Evolutionary conservation across 2,113 vertebrate species (phyloP), one percentile per base, ranked within the genome.

Genomic region (Istiophorus platypterus): DNA sequence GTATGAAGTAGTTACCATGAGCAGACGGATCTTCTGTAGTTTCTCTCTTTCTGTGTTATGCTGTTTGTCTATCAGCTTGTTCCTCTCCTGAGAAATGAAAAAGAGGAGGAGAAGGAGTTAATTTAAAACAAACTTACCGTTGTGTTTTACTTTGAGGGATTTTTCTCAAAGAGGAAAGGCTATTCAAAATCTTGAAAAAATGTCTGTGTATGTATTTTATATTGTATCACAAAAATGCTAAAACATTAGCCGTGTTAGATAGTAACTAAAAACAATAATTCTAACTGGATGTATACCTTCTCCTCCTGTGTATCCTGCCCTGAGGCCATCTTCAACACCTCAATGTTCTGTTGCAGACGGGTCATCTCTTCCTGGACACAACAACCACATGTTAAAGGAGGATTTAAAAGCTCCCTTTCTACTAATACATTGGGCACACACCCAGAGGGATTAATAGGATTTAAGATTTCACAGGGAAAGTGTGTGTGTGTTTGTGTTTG

Each of bases 21-120:
- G 92, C 69, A 99, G 94, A 0, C 97, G 96, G 80, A 99, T 98
- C 95, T 97, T 99, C 79, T 98, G 97, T 5, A 99, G 96, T 49
- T 99, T 99, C n/a, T 98, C 98, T 85, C 95, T 92, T 85, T 99
- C 98, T 15, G 92, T 84, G 83, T 92, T 94, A 92, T 98, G 96
- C 74, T 97, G 96, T 82, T 96, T 95, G 67, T 99, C 96, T 80
- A 99, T 96, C 37, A 96, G 85, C 70, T 94, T 92, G 78, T 92
- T 94, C 15, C 96, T 95, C 90, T 99, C 97, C 98, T 99, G 85
- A 26, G 11, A 34, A 39, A 49, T 63, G 1, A 45, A 7, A 71
- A 22, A 47, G 8, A 63, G 24, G 14, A 12, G 3, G n/a, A 54
- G 22, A 7, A n/a, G 2, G 7, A 52, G 8, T 34, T 17, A 7